Base-by-base conservation (phyloP, 2,797 vertebrate genomes). In the Pangasius djambal region DNA sequence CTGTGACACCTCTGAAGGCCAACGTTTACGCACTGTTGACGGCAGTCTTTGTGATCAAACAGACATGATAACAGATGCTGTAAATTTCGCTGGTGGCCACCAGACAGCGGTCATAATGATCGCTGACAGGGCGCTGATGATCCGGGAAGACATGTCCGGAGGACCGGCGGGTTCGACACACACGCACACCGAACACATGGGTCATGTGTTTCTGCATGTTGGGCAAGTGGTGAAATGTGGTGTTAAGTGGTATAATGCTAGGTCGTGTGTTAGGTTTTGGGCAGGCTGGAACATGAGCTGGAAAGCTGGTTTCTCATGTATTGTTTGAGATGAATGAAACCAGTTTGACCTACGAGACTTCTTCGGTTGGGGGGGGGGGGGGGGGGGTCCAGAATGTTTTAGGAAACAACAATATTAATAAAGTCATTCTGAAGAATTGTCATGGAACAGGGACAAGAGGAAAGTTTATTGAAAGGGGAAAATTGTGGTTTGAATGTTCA, bases 91-190 rank as follows among this genome's bases (percentile, higher is more conserved):
- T 89, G 61, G 87, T 83, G n/a, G 81, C 78, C 75, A 86, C 84
- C 90, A 91, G 91, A 89, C 90, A 90, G 88, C 57, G 50, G 65
- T 84, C 75, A 91, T 86, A 89, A 90, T 77, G 88, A 31, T 74
- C 34, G 89, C 86, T 90, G 92, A 92, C 89, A 89, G 75, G 83
- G 57, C 61, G 89, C 84, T 72, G 84, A 79, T 85, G 84, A 67
- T 65, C 72, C 40, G 6, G 20, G n/a, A 65, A 83, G 83, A 83
- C 16, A 25, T 59, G 75, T 55, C 31, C 8, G 44, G 48, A 25
- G 72, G 44, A 44, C 81, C 28, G 8, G 55, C 16, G 48, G 59
- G 22, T 59, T 12, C 28, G 25, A 13, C 44, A 34, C 34, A 34
- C 37, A 37, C 2, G 9, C 40, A 2, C 8, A 34, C 25, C 0